Evolutionary conservation across 2,888 invertebrate species (phyloP), one percentile per base, ranked within the genome.

Genomic region (Conops quadrifasciatus): DNA sequence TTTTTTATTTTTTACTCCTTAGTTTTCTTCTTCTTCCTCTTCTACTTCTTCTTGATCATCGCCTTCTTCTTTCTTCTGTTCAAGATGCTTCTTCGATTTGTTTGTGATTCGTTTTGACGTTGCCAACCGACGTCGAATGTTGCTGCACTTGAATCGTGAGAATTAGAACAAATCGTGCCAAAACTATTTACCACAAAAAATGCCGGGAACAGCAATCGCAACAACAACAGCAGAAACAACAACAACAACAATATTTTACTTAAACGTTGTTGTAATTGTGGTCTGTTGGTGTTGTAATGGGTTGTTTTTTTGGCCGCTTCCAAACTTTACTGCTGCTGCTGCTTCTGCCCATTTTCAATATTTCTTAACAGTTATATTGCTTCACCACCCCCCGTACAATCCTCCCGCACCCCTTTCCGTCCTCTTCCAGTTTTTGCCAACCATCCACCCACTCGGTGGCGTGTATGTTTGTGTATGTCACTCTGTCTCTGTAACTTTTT

Each of bases 151-250:
- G 78, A 77, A 78, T 76, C 78, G 78, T 78, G 78, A 77, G 78
- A 78, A 78, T 78, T 77, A 78, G 78, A 78, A 77, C 78, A 77
- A 78, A 78, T 78, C 78, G 78, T 78, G 78, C 76, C 78, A 77
- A 78, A 78, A 78, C 77, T 78, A 78, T 78, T 78, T 78, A 78
- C 77, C 78, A 78, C 77, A 77, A 75, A 76, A 70, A 78, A 78
- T 77, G 75, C 74, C 77, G 77, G 36, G 36, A 36, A 36, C 36
- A 36, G 9, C 36, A 36, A 36, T 7, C 36, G 36, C 36, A 36
- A 36, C 36, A 36, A 36, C 9, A 36, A 36, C 36, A 4, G 9
- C 36, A 36, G 9, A 4, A n/a, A n/a, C n/a, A n/a, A n/a, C n/a
- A n/a, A n/a, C n/a, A n/a, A 74, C 76, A 76, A 73, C 75, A 76